These are phyloP conservation scores for Pygmarrhopalites habei DNA, from an alignment of 1,140 invertebrate genomes.

Conservation along the genomic window DNA sequence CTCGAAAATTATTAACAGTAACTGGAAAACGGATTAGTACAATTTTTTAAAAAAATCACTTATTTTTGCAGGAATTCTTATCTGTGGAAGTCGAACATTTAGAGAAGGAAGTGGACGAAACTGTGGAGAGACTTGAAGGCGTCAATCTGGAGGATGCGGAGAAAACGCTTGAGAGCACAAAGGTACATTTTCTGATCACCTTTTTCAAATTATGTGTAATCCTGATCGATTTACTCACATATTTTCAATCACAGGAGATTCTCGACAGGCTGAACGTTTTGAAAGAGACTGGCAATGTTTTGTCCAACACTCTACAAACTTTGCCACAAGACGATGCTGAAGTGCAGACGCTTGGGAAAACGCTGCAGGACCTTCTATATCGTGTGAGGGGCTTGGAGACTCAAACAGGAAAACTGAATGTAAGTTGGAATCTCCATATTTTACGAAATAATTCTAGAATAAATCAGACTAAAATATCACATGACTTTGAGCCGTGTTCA, in stretches of 20 bases:
- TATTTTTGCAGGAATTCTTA: slow-evolving; percentile 1
- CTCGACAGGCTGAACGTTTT: slow-evolving; percentile 24
- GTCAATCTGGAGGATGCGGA: slow-evolving; percentile 17
- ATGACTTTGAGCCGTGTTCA: no score
- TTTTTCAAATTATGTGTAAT: not conserved
- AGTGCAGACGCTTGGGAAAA: slow-evolving; percentile 6
- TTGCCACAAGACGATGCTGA: slow-evolving; percentile 28
- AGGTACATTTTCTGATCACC: not conserved
- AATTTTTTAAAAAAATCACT: no score
- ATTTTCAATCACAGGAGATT: slow-evolving; percentile 23
- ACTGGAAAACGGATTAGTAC: no score
- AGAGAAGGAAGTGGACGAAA: not conserved
- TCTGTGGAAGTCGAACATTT: slow-evolving; percentile 4
- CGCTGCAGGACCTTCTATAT: slow-evolving; percentile 22
- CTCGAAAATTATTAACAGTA: no score
- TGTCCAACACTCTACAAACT: slow-evolving; percentile 21
- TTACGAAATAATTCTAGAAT: no score
- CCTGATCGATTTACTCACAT: not conserved
- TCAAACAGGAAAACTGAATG: slow-evolving; percentile 22
- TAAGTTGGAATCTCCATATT: no score
- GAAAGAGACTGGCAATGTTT: slow-evolving; percentile 16
- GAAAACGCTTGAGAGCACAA: slow-evolving; percentile 4
- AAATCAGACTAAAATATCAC: no score
- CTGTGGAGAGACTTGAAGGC: not conserved
- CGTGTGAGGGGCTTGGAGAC: slow-evolving; percentile 18